Conservation (phyloP, 2,113 vertebrate genomes). For the Ictidomys tridecemlineatus region DNA sequence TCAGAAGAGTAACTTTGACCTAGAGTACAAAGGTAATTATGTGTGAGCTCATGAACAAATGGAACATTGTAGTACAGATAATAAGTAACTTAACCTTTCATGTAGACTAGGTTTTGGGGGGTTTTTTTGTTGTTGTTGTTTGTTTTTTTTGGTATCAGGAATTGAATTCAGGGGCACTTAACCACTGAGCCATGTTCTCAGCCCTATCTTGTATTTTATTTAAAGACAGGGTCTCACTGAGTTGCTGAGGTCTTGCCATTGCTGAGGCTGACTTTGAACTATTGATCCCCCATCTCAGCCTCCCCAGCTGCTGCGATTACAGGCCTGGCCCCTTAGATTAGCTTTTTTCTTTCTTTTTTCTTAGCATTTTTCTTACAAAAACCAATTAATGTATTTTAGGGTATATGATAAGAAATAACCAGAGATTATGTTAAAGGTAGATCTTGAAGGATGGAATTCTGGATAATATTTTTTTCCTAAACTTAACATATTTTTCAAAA, state of each 20-base stretch:
- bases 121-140: no score
- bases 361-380: background rate
- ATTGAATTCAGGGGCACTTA: no score
- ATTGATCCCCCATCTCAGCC: no score
- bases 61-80: background rate
- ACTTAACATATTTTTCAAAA: constrained; percentile 25
- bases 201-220: no score
- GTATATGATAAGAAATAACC: background rate
- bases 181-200: no score
- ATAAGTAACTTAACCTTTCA: constrained; percentile 7
- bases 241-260: no score
- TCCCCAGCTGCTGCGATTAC: no score
- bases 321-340: background rate
- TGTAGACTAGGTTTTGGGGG: background rate
- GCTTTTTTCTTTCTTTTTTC: background rate
- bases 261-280: no score
- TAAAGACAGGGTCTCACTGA: no score
- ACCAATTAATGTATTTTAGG: background rate
- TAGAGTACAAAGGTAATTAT: background rate
- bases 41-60: constrained; percentile 15
- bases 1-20: background rate
- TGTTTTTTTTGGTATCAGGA: no score
- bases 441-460: background rate
- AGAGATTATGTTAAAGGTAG: background rate
- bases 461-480: constrained; percentile 35